Evolutionary conservation across 1,140 invertebrate species (phyloP).

Genomic region (Neuroterus valhalla): DNA sequence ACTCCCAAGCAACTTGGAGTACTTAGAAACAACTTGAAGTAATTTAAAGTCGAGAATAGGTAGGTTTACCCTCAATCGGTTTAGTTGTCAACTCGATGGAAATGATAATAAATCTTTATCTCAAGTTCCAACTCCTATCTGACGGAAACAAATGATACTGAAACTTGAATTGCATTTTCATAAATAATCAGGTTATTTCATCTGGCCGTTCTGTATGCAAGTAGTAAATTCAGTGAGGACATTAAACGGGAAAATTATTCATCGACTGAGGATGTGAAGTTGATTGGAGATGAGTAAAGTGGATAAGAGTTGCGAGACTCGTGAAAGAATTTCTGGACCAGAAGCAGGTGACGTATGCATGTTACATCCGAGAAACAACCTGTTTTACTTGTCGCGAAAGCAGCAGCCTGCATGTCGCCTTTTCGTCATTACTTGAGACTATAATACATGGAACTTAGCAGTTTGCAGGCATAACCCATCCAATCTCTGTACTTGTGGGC

Average conservation of each 20-base stretch:
- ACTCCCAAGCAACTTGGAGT: too few relatives aligned
- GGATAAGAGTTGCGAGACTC: conserved; percentile 53
- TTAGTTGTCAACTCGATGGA: too few relatives aligned
- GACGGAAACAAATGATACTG: neutral
- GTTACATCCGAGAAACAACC: conserved; percentile 49
- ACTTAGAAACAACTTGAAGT: too few relatives aligned
- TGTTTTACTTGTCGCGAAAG: conserved; percentile 44
- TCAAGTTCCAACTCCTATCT: neutral
- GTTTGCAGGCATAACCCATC: neutral
- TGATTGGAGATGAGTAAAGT: conserved; percentile 55
- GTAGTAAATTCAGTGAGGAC: neutral
- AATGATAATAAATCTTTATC: neutral
- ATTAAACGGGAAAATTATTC: conserved; percentile 52
- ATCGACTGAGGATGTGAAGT: conserved; percentile 55
- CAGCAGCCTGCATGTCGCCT: conserved; percentile 55
- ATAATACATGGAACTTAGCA: neutral
- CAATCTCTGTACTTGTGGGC: neutral
- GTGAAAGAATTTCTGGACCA: conserved; percentile 54
- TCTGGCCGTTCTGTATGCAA: neutral
- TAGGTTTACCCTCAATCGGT: too few relatives aligned
- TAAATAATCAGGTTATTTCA: neutral
- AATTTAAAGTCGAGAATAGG: too few relatives aligned
- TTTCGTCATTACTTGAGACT: conserved; percentile 41
- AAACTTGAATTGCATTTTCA: neutral
- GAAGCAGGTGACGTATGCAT: conserved; percentile 51